Base-by-base conservation (phyloP, 2,888 invertebrate genomes). In the Sinopyrophorus schimmeli region DNA sequence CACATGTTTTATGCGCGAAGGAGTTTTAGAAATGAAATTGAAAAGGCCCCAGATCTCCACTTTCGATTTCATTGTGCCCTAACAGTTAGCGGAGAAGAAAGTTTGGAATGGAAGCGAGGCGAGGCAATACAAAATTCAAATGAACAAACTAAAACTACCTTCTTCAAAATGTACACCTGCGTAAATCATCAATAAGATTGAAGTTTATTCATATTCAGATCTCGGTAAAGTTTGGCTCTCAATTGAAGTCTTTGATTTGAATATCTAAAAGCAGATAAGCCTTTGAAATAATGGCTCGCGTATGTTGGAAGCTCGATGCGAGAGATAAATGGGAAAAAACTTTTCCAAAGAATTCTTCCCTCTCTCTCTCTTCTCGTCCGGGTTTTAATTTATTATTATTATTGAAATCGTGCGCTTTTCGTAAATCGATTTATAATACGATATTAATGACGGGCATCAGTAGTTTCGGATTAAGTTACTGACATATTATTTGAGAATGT, bases 301-400 rank as follows among this genome's bases (percentile, higher is more conserved):
- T 53, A 53, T 49, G 49, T 46, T 49, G 49, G 53, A 48, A 49
- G 53, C 53, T 49, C 43, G 49, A 57, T 54, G 54, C 54, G 43
- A 30, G 50, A 57, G 57, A 57, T 57, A 57, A 57, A 57, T 57
- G 54, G 52, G 39, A 55, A 54, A 56, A 53, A 54, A 42, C 18
- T 51, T 56, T 53, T 53, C n/a, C n/a, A n/a, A n/a, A n/a, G n/a
- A n/a, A n/a, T n/a, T n/a, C n/a, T n/a, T n/a, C n/a, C n/a, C n/a
- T n/a, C n/a, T n/a, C n/a, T n/a, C n/a, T n/a, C n/a, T n/a, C n/a
- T n/a, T n/a, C n/a, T n/a, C 7, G 7, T 20, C 7, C 7, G 21
- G 21, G 21, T 5, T 6, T 20, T 20, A 20, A 20, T 20, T 7
- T 5, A 7, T 7, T 7, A 20, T 20, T 7, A 20, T 20, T 20